phyloP scores from a whole-genome alignment of 2,888 invertebrate genomes.

The Stenchaetothrips biformis region DNA sequence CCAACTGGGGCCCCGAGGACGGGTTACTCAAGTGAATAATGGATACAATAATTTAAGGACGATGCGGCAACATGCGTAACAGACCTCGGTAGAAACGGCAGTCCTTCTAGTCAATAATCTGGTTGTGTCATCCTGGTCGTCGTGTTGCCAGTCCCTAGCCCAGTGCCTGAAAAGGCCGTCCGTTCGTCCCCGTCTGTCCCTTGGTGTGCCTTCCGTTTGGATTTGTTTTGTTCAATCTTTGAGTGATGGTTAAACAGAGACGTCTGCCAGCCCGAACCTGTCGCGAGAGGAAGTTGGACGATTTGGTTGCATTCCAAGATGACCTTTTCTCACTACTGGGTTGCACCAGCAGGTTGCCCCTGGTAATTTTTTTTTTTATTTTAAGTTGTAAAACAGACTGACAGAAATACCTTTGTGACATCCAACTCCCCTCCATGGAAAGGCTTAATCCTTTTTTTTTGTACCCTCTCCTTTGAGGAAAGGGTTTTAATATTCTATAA shows the following conservation, averaged over 20 bases:
- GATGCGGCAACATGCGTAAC: neutral
- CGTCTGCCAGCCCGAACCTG: neutral
- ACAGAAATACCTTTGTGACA: too few species aligned
- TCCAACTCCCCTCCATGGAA: neutral
- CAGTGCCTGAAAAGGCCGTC: constrained; percentile 3
- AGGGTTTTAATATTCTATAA: neutral
- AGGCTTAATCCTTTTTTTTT: neutral
- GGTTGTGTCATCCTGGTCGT: neutral
- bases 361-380: too few species aligned
- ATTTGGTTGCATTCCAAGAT: neutral
- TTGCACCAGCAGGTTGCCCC: too few species aligned
- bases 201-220: too few species aligned
- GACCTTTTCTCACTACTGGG: neutral
- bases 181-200: neutral
- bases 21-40: neutral
- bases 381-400: too few species aligned
- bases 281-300: neutral
- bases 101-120: neutral
- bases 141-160: neutral
- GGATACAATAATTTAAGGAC: neutral
- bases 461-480: constrained; percentile 22
- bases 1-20: neutral
- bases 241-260: neutral
- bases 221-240: constrained; percentile 11
- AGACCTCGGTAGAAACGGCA: neutral